Percentiles rank a stretch among this genome's conserved stretches.
Evolutionary conservation across 2,888 invertebrate species (phyloP).

Genomic region (Tetragonula carbonaria): DNA sequence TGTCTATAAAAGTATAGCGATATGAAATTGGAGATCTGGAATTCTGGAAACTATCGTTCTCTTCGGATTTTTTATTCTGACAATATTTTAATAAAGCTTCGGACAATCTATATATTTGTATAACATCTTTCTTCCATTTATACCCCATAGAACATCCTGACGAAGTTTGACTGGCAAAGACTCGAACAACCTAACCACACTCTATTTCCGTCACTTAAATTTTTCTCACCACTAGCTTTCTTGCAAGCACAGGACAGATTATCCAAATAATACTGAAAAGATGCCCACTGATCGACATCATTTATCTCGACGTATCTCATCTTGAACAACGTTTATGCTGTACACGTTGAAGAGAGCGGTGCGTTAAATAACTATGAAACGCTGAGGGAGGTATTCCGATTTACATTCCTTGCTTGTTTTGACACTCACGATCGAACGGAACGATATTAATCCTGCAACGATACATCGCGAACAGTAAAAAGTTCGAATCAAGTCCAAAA

Average conservation of each 20-base stretch:
- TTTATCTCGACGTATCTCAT: neutral
- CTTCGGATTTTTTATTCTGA: neutral
- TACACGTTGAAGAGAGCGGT: neutral
- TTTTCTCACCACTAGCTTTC: neutral
- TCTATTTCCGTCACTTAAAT: neutral
- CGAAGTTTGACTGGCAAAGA: neutral
- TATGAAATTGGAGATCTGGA: neutral
- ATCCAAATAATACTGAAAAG: constrained; percentile 41
- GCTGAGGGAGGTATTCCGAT: neutral
- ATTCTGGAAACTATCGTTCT: too few species aligned
- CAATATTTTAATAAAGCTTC: neutral
- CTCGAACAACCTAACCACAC: neutral
- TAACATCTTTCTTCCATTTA: neutral
- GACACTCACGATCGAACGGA: neutral
- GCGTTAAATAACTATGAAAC: constrained; percentile 3
- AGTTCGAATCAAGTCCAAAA: neutral
- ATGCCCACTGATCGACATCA: constrained; percentile 22
- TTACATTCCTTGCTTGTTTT: neutral
- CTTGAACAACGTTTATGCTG: neutral
- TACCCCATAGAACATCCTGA: neutral
- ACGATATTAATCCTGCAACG: neutral
- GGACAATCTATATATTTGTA: neutral
- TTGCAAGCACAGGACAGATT: constrained; percentile 12
- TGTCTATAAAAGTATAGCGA: neutral
- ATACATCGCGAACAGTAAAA: neutral